phyloP scores from a whole-genome alignment of 2,113 vertebrate species.

The Paratilapia polleni region DNA sequence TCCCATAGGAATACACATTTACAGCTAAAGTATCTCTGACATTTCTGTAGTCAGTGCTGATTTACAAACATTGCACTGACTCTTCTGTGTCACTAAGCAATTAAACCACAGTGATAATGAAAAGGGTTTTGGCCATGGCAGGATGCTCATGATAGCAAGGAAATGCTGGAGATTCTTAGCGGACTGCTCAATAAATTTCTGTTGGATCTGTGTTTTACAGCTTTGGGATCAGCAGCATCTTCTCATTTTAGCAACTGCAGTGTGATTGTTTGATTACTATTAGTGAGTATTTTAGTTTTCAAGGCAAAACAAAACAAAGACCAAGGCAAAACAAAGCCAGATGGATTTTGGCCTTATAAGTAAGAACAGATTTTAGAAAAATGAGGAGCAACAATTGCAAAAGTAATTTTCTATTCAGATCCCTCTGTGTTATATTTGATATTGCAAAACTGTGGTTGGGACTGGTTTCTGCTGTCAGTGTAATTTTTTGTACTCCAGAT shows the following conservation, averaged over 20 bases:
- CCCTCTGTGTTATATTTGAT: neutral
- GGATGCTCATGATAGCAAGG: neutral
- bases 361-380: slow-evolving; percentile 12
- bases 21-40: neutral
- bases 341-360: slow-evolving; percentile 30
- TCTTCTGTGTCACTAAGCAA: slow-evolving; percentile 10
- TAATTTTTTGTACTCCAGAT: neutral
- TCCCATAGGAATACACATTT: neutral
- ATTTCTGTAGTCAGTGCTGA: neutral
- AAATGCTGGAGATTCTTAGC: slow-evolving; percentile 1
- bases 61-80: slow-evolving; percentile 11
- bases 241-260: slow-evolving; percentile 13
- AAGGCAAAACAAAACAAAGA: slow-evolving; percentile 32
- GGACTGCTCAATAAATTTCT: neutral
- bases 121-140: neutral
- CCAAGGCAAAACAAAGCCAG: slow-evolving; percentile 47
- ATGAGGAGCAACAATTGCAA: neutral
- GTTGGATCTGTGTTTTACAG: slow-evolving; percentile 41
- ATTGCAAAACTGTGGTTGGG: neutral
- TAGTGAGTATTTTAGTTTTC: slow-evolving; percentile 8
- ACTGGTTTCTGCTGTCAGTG: neutral
- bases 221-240: neutral
- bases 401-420: neutral
- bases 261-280: slow-evolving; percentile 9
- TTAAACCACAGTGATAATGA: slow-evolving; percentile 29